Base-by-base conservation (phyloP, 53 echinoderm and acorn worm species). In the Antedon mediterranea region DNA sequence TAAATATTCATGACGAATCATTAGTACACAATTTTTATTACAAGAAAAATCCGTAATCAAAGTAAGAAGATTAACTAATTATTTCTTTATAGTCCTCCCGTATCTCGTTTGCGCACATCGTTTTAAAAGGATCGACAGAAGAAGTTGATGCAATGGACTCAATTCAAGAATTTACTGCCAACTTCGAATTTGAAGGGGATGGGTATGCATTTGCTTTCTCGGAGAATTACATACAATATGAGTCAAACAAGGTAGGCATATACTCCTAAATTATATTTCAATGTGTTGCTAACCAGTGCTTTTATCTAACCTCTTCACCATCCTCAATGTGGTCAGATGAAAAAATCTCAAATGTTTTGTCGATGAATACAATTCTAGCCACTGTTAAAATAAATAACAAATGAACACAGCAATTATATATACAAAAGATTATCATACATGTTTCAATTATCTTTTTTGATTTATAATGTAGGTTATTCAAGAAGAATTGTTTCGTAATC, bases 401-500 rank as follows among this genome's bases (percentile, higher is more conserved):
- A 6, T 6, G 4, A 37, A 37, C 37, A 37, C 37, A 4, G 37
- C 37, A 37, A 4, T 37, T 6, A 6, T 6, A 37, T 11, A 37
- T 37, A 6, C 6, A 4, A 37, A 37, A 11, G 11, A 6, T 4
- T 37, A 37, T 37, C 37, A 37, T 37, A 11, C 4, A 6, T 37
- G 4, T 37, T 37, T 6, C 11, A 6, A 37, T 37, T 37, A 37
- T 37, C 37, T n/a, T n/a, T n/a, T n/a, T n/a, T n/a, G 11, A 37
- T 37, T 37, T 37, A 0, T 76, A 0, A 27, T 33, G 28, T n/a
- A 76, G 76, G 76, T 76, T 4, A 76, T 76, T 33, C 32, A 76
- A 28, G 34, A 76, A n/a, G 76, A 76, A 76, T 33, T 76, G 13
- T 76, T 33, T 23, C 76, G 76, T 32, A 76, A 76, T 76, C 4